A percentile compares a stretch with the other conserved stretches of the same genome.
Conservation (phyloP, 2,113 vertebrate species). For the Sinocyclocheilus anophthalmus region DNA sequence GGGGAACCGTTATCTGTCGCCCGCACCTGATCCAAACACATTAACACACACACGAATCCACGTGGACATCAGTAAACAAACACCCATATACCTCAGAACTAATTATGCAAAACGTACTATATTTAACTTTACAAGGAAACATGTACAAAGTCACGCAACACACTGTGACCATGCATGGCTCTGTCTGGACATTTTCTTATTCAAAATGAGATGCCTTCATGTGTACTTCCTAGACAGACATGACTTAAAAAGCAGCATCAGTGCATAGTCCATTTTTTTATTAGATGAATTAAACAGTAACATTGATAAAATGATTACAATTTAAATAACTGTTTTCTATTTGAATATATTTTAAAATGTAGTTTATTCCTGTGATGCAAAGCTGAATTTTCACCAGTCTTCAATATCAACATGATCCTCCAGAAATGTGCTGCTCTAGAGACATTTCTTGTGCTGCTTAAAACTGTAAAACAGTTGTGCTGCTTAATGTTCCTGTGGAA, state of each 20-base stretch:
- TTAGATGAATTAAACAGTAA: neutral
- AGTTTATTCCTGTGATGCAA: neutral
- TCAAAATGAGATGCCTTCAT: neutral
- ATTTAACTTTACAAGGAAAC: neutral
- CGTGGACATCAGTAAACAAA: neutral
- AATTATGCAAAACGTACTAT: constrained; percentile 3
- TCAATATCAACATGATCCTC: neutral
- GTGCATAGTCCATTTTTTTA: too few relatives aligned
- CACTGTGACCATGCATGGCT: neutral
- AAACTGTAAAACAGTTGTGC: too few relatives aligned
- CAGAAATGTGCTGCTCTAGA: neutral
- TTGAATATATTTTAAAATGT: neutral
- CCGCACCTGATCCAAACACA: constrained; percentile 78
- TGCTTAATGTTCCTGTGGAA: too few relatives aligned
- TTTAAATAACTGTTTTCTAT: neutral
- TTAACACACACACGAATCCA: constrained; percentile 4
- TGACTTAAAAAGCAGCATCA: too few relatives aligned
- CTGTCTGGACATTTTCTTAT: neutral
- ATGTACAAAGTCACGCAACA: neutral
- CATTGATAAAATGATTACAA: neutral
- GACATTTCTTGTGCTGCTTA: neutral
- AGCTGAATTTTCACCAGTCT: neutral
- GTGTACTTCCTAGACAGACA: neutral
- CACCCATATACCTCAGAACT: neutral
- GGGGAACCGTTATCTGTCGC: constrained; percentile 86